Evolutionary conservation across 2,797 vertebrate species (phyloP).

Genomic region (Hoplostethus mediterraneus): DNA sequence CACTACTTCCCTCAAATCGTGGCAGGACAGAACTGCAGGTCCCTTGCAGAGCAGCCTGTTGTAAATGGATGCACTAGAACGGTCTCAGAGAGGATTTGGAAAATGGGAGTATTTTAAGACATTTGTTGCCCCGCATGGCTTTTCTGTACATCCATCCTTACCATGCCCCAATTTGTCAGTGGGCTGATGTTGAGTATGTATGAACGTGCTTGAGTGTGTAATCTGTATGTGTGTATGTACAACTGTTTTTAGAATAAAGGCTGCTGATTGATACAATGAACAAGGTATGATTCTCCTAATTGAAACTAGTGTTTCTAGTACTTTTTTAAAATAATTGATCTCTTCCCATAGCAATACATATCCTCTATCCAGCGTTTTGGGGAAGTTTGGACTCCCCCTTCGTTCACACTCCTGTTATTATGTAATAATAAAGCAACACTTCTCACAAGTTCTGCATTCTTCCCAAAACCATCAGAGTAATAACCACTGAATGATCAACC

Average conservation of each 20-base stretch:
- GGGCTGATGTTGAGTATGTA: slow-evolving; percentile 55
- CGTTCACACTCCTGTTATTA: slow-evolving; percentile 16
- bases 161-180: slow-evolving; percentile 43
- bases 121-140: slow-evolving; percentile 71
- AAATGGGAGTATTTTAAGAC: slow-evolving; percentile 60
- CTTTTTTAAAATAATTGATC: slow-evolving; percentile 40
- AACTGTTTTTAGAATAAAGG: slow-evolving; percentile 65
- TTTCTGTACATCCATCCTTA: slow-evolving; percentile 67
- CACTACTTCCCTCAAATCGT: slow-evolving; percentile 52
- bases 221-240: slow-evolving; percentile 32
- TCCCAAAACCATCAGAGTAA: slow-evolving; percentile 41
- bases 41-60: slow-evolving; percentile 42
- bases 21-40: slow-evolving; percentile 56
- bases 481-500: slow-evolving; percentile 46
- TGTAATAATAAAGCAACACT: slow-evolving; percentile 36
- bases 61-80: slow-evolving; percentile 49
- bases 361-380: slow-evolving; percentile 45
- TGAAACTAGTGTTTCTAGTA: slow-evolving; percentile 53
- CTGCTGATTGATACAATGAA: slow-evolving; percentile 74
- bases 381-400: slow-evolving; percentile 18
- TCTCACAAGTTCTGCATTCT: slow-evolving; percentile 44
- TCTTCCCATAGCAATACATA: slow-evolving; percentile 72
- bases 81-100: slow-evolving; percentile 60
- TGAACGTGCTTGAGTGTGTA: slow-evolving; percentile 36
- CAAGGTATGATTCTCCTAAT: slow-evolving; percentile 56